Evolutionary conservation across 2,113 vertebrate genomes (phyloP).

Genomic region (Gadus macrocephalus): DNA sequence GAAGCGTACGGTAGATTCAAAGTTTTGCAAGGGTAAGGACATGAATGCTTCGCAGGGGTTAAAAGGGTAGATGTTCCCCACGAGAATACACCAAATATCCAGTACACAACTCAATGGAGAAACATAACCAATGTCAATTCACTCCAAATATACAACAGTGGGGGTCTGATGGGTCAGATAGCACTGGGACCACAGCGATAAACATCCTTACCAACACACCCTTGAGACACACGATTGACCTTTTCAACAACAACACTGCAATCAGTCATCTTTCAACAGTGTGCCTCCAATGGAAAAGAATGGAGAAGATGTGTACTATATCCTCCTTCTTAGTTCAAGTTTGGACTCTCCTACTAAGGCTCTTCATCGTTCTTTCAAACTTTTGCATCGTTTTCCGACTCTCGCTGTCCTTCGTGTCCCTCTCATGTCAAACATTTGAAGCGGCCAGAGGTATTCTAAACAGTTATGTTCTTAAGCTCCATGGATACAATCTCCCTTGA

Average conservation of each 20-base stretch:
- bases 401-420: conserved; percentile 40
- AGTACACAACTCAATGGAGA: conserved; percentile 1
- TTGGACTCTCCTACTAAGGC: background rate
- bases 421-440: conserved; percentile 52
- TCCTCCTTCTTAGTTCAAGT: too few relatives aligned
- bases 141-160: conserved; percentile 29
- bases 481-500: conserved; percentile 62
- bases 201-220: conserved; percentile 33
- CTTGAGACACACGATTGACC: conserved; percentile 22
- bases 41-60: too few relatives aligned
- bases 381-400: conserved; percentile 9
- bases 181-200: conserved; percentile 31
- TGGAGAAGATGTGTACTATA: conserved; percentile 24
- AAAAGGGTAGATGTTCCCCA: too few relatives aligned
- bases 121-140: conserved; percentile 36
- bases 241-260: conserved; percentile 32
- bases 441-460: conserved; percentile 59
- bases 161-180: conserved; percentile 44
- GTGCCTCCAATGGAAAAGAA: conserved; percentile 2
- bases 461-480: conserved; percentile 66
- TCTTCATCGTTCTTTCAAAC: conserved; percentile 6
- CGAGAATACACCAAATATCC: too few relatives aligned
- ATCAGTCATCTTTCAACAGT: conserved; percentile 24
- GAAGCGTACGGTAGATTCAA: too few relatives aligned
- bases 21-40: too few relatives aligned